Conservation (phyloP, 2,888 invertebrate species). For the Harpalus rubripes region DNA sequence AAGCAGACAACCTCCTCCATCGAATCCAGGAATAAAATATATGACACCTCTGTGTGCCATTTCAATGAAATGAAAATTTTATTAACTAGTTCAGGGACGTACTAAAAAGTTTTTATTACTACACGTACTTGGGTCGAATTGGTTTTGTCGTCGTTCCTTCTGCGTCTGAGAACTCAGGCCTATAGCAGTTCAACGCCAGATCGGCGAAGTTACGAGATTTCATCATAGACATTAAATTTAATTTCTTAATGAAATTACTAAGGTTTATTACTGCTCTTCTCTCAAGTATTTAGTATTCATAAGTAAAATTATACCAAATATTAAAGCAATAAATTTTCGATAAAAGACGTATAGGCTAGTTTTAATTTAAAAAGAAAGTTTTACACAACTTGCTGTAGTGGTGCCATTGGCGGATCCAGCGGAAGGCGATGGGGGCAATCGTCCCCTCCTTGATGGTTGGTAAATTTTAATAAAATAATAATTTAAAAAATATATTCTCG, state of each 20-base stretch:
- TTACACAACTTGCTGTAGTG: too few species aligned
- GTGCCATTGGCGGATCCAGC: too few species aligned
- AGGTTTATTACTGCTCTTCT: conserved; percentile 13
- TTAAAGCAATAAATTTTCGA: too few species aligned
- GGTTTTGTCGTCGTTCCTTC: conserved; percentile 34
- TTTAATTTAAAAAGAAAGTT: too few species aligned
- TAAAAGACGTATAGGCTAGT: too few species aligned
- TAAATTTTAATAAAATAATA: too few species aligned
- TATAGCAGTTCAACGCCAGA: background rate
- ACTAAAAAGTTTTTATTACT: conserved; percentile 58
- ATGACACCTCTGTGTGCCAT: conserved; percentile 42
- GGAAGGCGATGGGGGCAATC: too few species aligned
- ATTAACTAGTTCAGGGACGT: conserved; percentile 56
- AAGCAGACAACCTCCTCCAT: conserved; percentile 1
- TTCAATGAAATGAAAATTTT: conserved; percentile 58
- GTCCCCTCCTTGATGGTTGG: too few species aligned
- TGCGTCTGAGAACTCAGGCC: background rate
- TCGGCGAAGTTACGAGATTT: background rate
- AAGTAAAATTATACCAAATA: background rate
- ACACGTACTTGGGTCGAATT: conserved; percentile 34
- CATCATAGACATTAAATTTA: conserved; percentile 21
- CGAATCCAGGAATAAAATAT: conserved; percentile 48
- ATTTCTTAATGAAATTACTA: background rate
- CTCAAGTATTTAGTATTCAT: background rate
- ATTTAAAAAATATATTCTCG: too few species aligned